phyloP scores from a whole-genome alignment of 2,113 vertebrate genomes.

The Amphilophus citrinellus region DNA sequence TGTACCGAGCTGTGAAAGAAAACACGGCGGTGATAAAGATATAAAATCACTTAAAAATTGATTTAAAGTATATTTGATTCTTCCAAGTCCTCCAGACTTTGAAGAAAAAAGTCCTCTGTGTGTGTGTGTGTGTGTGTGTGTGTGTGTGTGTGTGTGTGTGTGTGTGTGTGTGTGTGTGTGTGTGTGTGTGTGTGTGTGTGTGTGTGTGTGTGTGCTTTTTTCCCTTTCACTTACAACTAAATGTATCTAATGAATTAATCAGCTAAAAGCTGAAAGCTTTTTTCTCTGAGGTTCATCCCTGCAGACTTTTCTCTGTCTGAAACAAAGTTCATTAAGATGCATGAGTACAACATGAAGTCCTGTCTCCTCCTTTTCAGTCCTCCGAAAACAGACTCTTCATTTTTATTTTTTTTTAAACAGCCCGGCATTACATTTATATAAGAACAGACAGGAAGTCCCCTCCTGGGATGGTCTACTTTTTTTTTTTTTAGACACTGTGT shows the following conservation, averaged over 20 bases:
- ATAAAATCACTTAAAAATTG: not conserved
- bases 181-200: no score
- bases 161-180: no score
- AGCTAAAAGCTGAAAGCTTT: not conserved
- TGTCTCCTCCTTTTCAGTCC: not conserved
- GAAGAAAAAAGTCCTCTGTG: not conserved
- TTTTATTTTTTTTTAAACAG: not conserved
- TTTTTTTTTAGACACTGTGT: no score
- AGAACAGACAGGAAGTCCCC: no score
- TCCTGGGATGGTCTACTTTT: no score
- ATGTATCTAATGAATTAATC: not conserved
- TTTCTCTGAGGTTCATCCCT: not conserved
- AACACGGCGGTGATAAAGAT: not conserved
- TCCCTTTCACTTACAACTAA: not conserved
- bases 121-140: no score
- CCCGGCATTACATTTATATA: no score
- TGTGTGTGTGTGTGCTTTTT: no score
- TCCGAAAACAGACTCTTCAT: not conserved
- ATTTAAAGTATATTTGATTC: not conserved
- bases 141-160: no score
- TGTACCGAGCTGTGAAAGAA: not conserved
- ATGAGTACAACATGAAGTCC: not conserved
- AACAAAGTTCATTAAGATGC: not conserved
- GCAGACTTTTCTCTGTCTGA: not conserved
- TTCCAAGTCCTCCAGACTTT: not conserved